A percentile compares a stretch with the other conserved stretches of the same genome.
Conservation (phyloP, 92 coral and sea anemone genomes). For the Chrysogorgia sp. region DNA sequence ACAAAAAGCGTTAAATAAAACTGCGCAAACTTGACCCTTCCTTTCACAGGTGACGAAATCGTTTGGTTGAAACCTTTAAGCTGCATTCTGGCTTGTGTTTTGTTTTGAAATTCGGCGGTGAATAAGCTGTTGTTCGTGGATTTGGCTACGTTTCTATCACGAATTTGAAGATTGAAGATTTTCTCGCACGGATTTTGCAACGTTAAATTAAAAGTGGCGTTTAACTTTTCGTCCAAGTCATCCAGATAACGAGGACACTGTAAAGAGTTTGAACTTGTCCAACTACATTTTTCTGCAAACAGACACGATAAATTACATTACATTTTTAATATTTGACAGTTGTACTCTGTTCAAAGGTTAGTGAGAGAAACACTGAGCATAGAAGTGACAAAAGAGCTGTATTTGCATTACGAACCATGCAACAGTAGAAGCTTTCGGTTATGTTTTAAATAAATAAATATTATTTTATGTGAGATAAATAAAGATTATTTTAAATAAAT, state of each 20-base stretch:
- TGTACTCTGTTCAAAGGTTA: no score
- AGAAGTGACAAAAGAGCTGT: no score
- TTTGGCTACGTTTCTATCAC: neutral
- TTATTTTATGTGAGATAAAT: neutral
- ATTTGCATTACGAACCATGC: no score
- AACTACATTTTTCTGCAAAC: neutral
- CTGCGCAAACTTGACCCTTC: slow-evolving; percentile 9
- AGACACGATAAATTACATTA: neutral
- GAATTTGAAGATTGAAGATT: slow-evolving; percentile 16
- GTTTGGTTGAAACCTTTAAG: slow-evolving; percentile 10
- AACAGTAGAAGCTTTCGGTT: no score
- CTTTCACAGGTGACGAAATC: neutral
- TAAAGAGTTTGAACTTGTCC: neutral
- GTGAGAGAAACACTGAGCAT: no score
- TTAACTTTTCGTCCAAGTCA: slow-evolving; percentile 19
- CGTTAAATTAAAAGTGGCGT: slow-evolving; percentile 13
- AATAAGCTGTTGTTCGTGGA: neutral
- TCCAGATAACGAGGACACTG: slow-evolving; percentile 29
- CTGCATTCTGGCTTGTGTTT: slow-evolving; percentile 11
- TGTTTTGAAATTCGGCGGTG: slow-evolving; percentile 6
- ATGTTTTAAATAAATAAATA: no score
- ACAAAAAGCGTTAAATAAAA: slow-evolving; percentile 6
- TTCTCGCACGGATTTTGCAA: slow-evolving; percentile 8
- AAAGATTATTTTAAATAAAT: no score
- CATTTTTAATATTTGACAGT: neutral